Base-by-base conservation (phyloP, 2,888 invertebrate species). In the Lucinisca nassula region DNA sequence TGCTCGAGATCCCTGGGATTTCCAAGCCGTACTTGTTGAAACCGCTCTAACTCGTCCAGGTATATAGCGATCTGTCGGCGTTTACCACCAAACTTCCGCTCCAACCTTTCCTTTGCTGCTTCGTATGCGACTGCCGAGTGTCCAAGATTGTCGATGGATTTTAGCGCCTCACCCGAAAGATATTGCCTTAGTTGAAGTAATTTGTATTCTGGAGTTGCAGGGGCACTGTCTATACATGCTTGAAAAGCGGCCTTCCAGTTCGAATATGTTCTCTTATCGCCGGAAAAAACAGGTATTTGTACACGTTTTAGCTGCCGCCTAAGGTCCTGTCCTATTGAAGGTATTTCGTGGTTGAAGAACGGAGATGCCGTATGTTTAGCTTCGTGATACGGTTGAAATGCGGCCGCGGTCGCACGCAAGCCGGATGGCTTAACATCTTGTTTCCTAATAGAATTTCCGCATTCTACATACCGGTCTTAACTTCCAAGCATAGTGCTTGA, bases 121-220 rank as follows among this genome's bases (percentile, higher is more conserved):
- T n/a, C n/a, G n/a, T n/a, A n/a, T n/a, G n/a, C n/a, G n/a, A n/a
- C n/a, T n/a, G n/a, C n/a, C n/a, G 79, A 75, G 55, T 75, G 74
- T n/a, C 84, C 84, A 10, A 84, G 40, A 67, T 79, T 51, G 27
- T 84, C 84, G 14, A 79, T 79, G 0, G 75, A 58, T 49, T 79
- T 40, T 12, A 79, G 45, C 0, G 84, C 84, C 17, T 74, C 67
- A 35, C 76, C 75, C 8, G 27, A n/a, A 3, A 82, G 32, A 49
- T 82, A 82, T 35, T 82, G 82, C 27, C 82, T 3, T 12, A 82
- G 35, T 61, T 82, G 82, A 1, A 58, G 32, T 37, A 81, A 38
- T n/a, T 74, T 58, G 38, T 81, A 81, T 40, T 74, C 74, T 58
- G 38, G 10, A 1, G 74, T 74, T 10, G 81, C 81, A 17, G 55